Evolutionary conservation across 2,113 vertebrate species (phyloP), one percentile per base, ranked within the genome.

Genomic region (Raphicerus campestris): DNA sequence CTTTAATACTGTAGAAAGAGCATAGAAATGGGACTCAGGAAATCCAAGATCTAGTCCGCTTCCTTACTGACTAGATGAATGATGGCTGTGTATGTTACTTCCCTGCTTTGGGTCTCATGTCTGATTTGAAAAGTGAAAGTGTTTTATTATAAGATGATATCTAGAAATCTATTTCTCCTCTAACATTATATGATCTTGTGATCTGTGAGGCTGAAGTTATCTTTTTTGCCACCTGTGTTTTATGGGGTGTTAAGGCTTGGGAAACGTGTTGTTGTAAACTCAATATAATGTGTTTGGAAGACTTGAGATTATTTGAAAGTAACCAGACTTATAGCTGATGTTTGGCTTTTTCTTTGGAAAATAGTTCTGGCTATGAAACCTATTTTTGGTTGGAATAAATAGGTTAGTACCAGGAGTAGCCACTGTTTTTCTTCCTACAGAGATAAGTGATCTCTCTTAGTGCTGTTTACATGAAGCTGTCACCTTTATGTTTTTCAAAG

Each of bases 311-410:
- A 81, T 93, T 82, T 24, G 35, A 55, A 24, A 14, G 32, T 82
- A 53, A 35, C 42, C 42, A 32, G 49, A 80, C 16, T 13, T 55
- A 22, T 61, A 56, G 28, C 42, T 94, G 22, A 51, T 96, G 14
- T 94, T 95, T 93, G 45, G 35, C 45, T 87, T 80, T 96, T 56
- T 91, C 60, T 22, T 42, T 97, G 70, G 73, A 87, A 89, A 95
- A 45, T 73, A 63, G 16, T 60, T 61, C 9, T 63, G 92, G 70
- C 42, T 55, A 13, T 53, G 42, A 95, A 95, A 66, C 19, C 39
- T 78, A 7, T 32, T 87, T 97, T 86, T 83, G 56, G 86, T 15
- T 93, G 42, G 55, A 95, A 89, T n/a, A n/a, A n/a, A n/a, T n/a
- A n/a, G n/a, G n/a, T n/a, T n/a, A n/a, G 42, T 35, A 78, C 30